Conservation (phyloP, 2,888 invertebrate genomes). For the Thymelicus sylvestris region DNA sequence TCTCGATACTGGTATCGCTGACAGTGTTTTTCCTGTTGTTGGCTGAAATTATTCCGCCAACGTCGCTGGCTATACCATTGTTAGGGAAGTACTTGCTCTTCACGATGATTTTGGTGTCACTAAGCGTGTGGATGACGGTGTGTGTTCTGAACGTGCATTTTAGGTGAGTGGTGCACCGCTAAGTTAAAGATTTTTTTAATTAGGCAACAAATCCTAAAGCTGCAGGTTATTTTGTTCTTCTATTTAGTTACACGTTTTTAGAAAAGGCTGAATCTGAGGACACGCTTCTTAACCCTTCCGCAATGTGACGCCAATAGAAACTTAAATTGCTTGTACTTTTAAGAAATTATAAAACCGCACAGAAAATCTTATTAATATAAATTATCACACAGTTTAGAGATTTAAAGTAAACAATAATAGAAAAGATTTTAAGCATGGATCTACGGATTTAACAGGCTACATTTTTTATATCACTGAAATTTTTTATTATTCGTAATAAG, state of each 20-base stretch:
- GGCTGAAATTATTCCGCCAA: slow-evolving; percentile 99
- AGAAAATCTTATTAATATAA: slow-evolving; percentile 13
- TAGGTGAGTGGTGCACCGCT: slow-evolving; percentile 59
- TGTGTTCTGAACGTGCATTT: slow-evolving; percentile 96
- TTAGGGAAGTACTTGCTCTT: slow-evolving; percentile 87
- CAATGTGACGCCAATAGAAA: slow-evolving; percentile 33
- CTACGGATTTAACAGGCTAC: not conserved
- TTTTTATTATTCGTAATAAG: not conserved
- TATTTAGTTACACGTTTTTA: slow-evolving; percentile 33
- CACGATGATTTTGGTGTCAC: slow-evolving; percentile 96
- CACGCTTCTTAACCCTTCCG: slow-evolving; percentile 33
- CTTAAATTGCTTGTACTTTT: slow-evolving; percentile 16
- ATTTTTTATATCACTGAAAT: not conserved
- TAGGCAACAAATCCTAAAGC: slow-evolving; percentile 32
- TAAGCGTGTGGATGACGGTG: slow-evolving; percentile 96
- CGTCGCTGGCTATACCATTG: slow-evolving; percentile 95
- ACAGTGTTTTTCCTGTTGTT: slow-evolving; percentile 99
- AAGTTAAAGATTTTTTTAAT: slow-evolving; percentile 21
- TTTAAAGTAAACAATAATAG: slow-evolving; percentile 5
- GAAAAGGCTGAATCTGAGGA: slow-evolving; percentile 26
- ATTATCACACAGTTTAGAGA: slow-evolving; percentile 18
- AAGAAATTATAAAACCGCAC: slow-evolving; percentile 14
- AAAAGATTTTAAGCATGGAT: slow-evolving; percentile 17
- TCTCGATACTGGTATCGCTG: slow-evolving; percentile 98
- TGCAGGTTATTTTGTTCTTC: slow-evolving; percentile 32